Evolutionary conservation across 2,113 vertebrate genomes (phyloP).

Genomic region (Carassius carassius): DNA sequence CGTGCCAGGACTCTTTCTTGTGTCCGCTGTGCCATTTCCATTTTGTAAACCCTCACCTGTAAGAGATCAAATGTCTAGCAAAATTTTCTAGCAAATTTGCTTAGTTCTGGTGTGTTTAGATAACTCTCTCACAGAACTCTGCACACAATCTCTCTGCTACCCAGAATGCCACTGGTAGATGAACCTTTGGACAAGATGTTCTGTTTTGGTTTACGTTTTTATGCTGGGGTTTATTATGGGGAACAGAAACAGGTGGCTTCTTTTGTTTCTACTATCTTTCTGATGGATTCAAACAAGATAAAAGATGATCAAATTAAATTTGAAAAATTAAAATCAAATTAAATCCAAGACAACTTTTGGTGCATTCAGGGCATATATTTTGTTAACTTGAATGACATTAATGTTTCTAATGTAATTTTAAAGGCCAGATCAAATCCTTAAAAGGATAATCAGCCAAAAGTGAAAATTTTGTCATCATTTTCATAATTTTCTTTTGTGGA

Average conservation of each 20-base stretch:
- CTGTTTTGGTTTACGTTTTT: background rate
- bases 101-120: background rate
- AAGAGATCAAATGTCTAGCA: conserved; percentile 5
- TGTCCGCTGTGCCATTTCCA: background rate
- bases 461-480: background rate
- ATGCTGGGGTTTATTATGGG: background rate
- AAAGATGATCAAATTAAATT: background rate
- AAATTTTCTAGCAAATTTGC: background rate
- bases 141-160: background rate
- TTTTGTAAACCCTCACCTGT: conserved; percentile 32
- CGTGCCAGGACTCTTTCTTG: background rate
- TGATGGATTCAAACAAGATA: background rate
- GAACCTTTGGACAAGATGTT: background rate
- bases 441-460: background rate
- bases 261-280: conserved; percentile 6
- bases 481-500: background rate
- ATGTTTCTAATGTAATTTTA: background rate
- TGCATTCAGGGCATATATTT: background rate
- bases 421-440: background rate
- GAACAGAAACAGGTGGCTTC: conserved; percentile 14
- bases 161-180: background rate
- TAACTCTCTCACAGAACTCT: background rate
- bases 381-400: background rate
- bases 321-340: too few relatives aligned
- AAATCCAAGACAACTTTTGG: background rate